Evolutionary conservation across 2,888 invertebrate genomes (phyloP).

Genomic region (Mellilla xanthometata): DNA sequence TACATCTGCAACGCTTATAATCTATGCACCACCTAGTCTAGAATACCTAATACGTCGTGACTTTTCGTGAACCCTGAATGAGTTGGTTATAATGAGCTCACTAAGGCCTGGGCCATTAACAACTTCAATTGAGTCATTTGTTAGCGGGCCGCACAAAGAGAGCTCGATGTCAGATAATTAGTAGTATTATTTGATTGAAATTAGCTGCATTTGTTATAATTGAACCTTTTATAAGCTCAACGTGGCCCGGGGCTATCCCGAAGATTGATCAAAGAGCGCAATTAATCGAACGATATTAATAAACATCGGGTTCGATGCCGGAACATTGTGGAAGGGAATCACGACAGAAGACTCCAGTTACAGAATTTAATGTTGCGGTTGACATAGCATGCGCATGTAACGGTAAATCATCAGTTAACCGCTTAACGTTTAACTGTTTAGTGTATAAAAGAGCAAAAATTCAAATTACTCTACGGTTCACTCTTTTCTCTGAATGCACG

Average conservation of each 20-base stretch:
- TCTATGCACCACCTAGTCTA: conserved; percentile 20
- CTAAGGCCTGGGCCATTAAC: conserved; percentile 63
- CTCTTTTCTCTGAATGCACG: conserved; percentile 28
- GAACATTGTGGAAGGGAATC: conserved; percentile 33
- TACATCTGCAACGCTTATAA: conserved; percentile 4
- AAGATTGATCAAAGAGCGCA: conserved; percentile 60
- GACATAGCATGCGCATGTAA: conserved; percentile 64
- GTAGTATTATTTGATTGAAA: conserved; percentile 79
- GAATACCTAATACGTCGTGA: conserved; percentile 48
- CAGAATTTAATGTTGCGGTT: conserved; percentile 57
- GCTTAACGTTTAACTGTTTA: conserved; percentile 56
- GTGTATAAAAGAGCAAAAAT: conserved; percentile 40
- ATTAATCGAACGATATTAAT: conserved; percentile 63
- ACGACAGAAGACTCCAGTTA: conserved; percentile 34
- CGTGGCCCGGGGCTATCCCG: conserved; percentile 54
- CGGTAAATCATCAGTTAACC: conserved; percentile 58
- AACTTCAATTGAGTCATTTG: conserved; percentile 77
- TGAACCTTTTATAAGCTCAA: conserved; percentile 65
- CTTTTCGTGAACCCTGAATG: conserved; percentile 45
- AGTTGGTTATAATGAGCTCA: conserved; percentile 51
- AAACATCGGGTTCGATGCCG: conserved; percentile 40
- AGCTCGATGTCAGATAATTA: conserved; percentile 74
- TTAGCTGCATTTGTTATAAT: conserved; percentile 76
- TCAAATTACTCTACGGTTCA: conserved; percentile 31
- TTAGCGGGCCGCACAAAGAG: conserved; percentile 73